These are phyloP conservation scores for Polydrusus pterygomalis DNA, from an alignment of 2,888 invertebrate genomes.

Conservation along the genomic window DNA sequence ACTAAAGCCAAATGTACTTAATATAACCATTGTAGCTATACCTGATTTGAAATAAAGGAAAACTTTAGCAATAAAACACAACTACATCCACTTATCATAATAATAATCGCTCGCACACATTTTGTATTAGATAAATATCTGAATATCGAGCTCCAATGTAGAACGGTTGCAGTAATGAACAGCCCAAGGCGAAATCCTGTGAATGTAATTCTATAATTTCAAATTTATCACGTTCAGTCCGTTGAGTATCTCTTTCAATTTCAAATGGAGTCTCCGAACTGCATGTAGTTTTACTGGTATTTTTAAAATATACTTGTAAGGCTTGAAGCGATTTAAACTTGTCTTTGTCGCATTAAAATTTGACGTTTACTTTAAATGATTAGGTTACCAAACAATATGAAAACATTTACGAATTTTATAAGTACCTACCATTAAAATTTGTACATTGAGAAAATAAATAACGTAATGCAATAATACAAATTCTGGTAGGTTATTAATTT, in stretches of 20 bases:
- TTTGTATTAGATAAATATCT: constrained; percentile 30
- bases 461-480: too few species aligned
- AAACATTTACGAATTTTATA: too few species aligned
- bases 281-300: neutral
- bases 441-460: too few species aligned
- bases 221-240: constrained; percentile 52
- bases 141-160: constrained; percentile 21
- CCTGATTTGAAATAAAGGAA: neutral
- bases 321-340: constrained; percentile 14
- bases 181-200: constrained; percentile 37
- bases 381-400: too few species aligned
- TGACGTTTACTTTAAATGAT: neutral
- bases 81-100: constrained; percentile 31
- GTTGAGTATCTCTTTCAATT: constrained; percentile 36
- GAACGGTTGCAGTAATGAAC: constrained; percentile 43
- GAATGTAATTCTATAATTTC: constrained; percentile 47
- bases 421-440: too few species aligned
- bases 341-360: neutral
- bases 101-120: constrained; percentile 23
- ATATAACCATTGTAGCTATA: too few species aligned
- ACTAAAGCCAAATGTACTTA: neutral
- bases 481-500: too few species aligned
- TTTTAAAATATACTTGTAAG: neutral
- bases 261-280: constrained; percentile 5
- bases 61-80: constrained; percentile 26